phyloP scores from a whole-genome alignment of 2,797 vertebrate genomes.

The Protonibea diacanthus region DNA sequence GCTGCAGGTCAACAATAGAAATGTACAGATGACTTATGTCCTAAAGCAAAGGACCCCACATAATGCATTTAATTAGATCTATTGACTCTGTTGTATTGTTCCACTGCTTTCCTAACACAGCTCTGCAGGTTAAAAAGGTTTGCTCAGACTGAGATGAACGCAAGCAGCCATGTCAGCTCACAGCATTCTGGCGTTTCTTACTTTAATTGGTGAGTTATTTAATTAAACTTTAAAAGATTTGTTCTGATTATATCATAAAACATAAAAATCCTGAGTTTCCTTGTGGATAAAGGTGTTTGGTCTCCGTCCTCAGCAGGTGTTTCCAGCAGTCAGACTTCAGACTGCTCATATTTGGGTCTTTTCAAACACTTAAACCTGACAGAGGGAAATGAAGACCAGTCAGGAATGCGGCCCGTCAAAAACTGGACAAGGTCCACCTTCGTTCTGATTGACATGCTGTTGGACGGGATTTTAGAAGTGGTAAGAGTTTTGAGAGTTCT shows the following conservation, averaged over 20 bases:
- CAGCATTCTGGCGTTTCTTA: neutral
- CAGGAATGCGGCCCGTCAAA: slow-evolving; percentile 66
- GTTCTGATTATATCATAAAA: neutral
- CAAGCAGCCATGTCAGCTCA: slow-evolving; percentile 49
- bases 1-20: slow-evolving; percentile 42
- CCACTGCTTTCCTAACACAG: neutral
- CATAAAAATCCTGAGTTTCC: too few species aligned
- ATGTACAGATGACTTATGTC: neutral
- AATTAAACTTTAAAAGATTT: neutral
- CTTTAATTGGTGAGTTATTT: slow-evolving; percentile 56
- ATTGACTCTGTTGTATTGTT: slow-evolving; percentile 5
- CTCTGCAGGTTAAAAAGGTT: slow-evolving; percentile 29
- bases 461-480: slow-evolving; percentile 75
- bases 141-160: neutral
- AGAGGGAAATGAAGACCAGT: neutral
- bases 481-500: slow-evolving; percentile 66
- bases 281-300: too few species aligned
- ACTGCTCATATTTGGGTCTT: slow-evolving; percentile 74
- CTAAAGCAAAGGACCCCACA: neutral
- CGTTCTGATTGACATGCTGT: slow-evolving; percentile 47
- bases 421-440: slow-evolving; percentile 59
- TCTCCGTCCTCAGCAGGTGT: slow-evolving; percentile 15
- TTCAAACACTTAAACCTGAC: slow-evolving; percentile 69
- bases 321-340: slow-evolving; percentile 22
- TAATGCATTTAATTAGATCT: neutral